Evolutionary conservation across 1,140 invertebrate genomes (phyloP).

Genomic region (Scaptomyza hsui): DNA sequence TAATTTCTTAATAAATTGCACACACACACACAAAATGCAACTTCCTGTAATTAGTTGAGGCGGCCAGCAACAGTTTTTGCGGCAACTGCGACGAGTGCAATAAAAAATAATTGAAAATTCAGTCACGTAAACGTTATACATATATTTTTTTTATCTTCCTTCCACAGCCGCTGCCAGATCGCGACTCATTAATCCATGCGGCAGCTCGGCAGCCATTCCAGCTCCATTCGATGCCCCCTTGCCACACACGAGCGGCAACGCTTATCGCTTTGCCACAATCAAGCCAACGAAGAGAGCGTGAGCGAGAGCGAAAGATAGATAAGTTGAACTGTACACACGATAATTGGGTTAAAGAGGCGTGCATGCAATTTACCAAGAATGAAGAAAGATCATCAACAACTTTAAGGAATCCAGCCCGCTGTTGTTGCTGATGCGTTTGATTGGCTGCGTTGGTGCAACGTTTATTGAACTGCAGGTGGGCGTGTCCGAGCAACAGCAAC

Average conservation of each 20-base stretch:
- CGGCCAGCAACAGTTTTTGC: neutral
- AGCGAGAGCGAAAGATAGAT: neutral
- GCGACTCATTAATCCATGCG: conserved; percentile 73
- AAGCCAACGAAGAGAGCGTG: conserved; percentile 5
- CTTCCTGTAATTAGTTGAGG: conserved; percentile 79
- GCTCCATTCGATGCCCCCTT: conserved; percentile 20
- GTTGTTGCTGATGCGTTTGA: conserved; percentile 58
- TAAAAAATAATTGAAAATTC: conserved; percentile 81
- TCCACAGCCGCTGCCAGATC: conserved; percentile 71
- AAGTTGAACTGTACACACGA: conserved; percentile 25
- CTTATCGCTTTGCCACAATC: conserved; percentile 67
- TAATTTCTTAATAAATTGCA: conserved; percentile 80
- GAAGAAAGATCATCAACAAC: conserved; percentile 39
- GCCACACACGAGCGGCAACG: conserved; percentile 32
- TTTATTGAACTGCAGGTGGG: conserved; percentile 41
- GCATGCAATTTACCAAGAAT: conserved; percentile 67
- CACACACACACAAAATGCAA: conserved; percentile 73
- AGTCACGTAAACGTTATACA: conserved; percentile 71
- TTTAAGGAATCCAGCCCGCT: conserved; percentile 6
- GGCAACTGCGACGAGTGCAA: conserved; percentile 50
- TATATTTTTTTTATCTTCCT: neutral
- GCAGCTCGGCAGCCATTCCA: conserved; percentile 1
- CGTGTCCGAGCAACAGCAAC: conserved; percentile 17
- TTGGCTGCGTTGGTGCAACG: conserved; percentile 27
- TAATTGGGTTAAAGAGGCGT: conserved; percentile 78